phyloP scores from a whole-genome alignment of 2,113 vertebrate genomes.

The Pomatostomus ruficeps region DNA sequence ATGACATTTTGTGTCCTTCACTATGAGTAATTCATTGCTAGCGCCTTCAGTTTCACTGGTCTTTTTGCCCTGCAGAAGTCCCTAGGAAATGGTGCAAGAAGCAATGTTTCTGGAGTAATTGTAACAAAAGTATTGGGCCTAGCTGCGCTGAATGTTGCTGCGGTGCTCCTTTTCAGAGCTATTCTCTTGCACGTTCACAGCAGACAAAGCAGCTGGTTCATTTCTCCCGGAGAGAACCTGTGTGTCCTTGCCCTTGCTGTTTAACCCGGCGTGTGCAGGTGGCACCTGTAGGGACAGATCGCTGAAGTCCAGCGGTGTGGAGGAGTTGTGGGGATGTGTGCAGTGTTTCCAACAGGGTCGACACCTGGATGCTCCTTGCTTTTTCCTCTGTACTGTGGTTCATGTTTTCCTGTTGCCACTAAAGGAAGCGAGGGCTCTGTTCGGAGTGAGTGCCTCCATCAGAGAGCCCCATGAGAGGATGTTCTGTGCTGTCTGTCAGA shows the following conservation, averaged over 20 bases:
- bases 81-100: neutral
- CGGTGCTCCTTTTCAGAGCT: neutral
- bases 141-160: neutral
- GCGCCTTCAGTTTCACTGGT: neutral
- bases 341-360: rapidly evolving
- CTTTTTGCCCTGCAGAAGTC: neutral
- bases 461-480: rapidly evolving
- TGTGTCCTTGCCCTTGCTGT: neutral
- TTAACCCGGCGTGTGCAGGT: rapidly evolving
- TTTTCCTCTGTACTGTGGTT: rapidly evolving
- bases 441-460: neutral
- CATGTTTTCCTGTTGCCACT: no score
- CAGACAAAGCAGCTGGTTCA: neutral
- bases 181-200: rapidly evolving
- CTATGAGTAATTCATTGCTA: neutral
- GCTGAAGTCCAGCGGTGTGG: rapidly evolving
- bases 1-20: neutral
- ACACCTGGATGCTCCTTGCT: neutral
- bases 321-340: rapidly evolving
- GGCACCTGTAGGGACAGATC: neutral
- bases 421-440: neutral
- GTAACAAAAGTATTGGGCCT: neutral
- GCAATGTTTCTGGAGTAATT: neutral
- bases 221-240: neutral
- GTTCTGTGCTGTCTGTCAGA: rapidly evolving